Conservation (phyloP, 2,113 vertebrate species). For the Cisticola juncidis region DNA sequence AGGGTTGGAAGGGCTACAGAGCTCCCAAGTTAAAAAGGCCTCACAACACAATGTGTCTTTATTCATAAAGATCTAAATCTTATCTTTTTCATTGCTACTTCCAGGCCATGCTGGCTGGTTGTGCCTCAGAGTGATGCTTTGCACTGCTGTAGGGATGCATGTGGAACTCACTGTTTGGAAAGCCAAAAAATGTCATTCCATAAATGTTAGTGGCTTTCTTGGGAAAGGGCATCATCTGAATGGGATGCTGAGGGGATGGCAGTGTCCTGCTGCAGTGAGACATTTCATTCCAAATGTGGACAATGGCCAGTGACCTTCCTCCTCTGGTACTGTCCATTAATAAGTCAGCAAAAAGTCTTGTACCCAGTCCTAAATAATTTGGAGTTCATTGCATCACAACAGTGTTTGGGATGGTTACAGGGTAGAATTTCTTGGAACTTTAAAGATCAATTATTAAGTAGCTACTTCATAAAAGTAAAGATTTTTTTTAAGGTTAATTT, state of each 20-base stretch:
- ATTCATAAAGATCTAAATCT: not conserved
- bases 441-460: not conserved
- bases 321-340: not conserved
- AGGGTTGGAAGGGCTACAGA: not conserved
- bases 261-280: not conserved
- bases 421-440: not conserved
- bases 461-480: not conserved
- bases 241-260: not conserved
- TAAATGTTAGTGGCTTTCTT: not conserved
- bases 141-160: not conserved
- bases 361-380: fast-evolving
- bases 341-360: not conserved
- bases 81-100: not conserved
- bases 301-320: not conserved
- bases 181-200: not conserved
- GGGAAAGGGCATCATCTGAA: not conserved
- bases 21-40: not conserved
- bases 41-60: not conserved
- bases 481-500: not conserved
- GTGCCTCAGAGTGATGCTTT: not conserved
- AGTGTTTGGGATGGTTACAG: not conserved
- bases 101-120: not conserved
- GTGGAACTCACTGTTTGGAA: not conserved
- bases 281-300: not conserved
- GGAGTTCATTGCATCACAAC: not conserved